Percentiles rank a stretch among this genome's conserved stretches.
Conservation (phyloP, 2,797 vertebrate species). For the Myoxocephalus aenaeus region DNA sequence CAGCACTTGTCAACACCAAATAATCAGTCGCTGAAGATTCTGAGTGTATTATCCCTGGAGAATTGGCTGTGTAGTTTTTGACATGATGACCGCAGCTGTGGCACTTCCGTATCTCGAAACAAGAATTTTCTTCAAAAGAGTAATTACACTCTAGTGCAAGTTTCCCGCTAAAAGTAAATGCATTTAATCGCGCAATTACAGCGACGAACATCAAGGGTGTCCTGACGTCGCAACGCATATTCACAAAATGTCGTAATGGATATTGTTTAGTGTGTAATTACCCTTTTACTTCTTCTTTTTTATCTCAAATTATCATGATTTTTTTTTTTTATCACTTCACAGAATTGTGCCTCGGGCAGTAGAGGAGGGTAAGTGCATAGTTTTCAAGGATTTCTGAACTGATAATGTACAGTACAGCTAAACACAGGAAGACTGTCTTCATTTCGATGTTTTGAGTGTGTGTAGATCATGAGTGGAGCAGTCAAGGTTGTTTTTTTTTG, state of each 20-base stretch:
- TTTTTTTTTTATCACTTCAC: neutral
- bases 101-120: neutral
- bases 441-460: neutral
- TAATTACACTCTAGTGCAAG: slow-evolving; percentile 20
- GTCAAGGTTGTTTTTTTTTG: neutral
- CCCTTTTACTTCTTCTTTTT: slow-evolving; percentile 12
- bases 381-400: neutral
- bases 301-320: slow-evolving; percentile 26
- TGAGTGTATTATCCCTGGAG: slow-evolving; percentile 9
- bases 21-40: slow-evolving; percentile 33
- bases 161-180: slow-evolving; percentile 12
- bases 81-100: slow-evolving; percentile 7
- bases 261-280: slow-evolving; percentile 30
- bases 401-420: neutral
- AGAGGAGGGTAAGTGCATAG: neutral
- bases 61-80: slow-evolving; percentile 17
- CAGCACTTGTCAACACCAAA: slow-evolving; percentile 30
- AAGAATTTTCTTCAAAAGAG: slow-evolving; percentile 2
- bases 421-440: neutral
- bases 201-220: slow-evolving; percentile 15
- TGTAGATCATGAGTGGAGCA: neutral
- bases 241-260: slow-evolving; percentile 2
- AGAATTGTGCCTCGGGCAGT: neutral
- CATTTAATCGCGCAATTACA: neutral
- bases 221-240: slow-evolving; percentile 5